Evolutionary conservation across 2,797 vertebrate genomes (phyloP).

Genomic region (Numenius phaeopus): DNA sequence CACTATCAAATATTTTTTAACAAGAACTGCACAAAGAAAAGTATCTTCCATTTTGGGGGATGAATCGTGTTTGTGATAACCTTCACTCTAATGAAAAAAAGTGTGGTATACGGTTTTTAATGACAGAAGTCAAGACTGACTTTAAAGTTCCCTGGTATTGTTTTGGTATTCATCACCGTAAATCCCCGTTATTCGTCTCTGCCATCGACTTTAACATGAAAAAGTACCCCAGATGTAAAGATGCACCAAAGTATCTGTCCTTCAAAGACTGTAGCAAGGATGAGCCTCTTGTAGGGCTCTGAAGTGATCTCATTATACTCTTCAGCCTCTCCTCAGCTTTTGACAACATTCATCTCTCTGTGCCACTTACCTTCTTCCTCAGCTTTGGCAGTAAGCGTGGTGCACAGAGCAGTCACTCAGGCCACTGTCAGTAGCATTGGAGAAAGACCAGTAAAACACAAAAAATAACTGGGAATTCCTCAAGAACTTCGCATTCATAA

Average conservation of each 20-base stretch:
- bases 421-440: rapidly evolving
- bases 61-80: neutral
- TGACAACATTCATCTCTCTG: neutral
- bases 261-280: neutral
- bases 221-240: neutral
- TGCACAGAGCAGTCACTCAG: neutral
- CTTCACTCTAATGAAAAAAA: neutral
- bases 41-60: neutral
- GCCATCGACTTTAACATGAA: neutral
- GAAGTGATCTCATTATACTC: neutral
- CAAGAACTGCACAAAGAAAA: neutral
- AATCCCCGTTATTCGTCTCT: neutral
- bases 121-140: neutral
- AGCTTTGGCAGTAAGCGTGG: neutral
- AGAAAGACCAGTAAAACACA: neutral
- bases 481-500: neutral
- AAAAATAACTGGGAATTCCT: neutral
- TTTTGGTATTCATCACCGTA: neutral
- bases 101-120: neutral
- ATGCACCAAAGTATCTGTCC: neutral
- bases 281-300: neutral
- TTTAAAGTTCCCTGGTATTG: neutral
- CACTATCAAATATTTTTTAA: neutral
- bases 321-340: neutral
- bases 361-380: neutral